Percentiles rank a stretch among this genome's conserved stretches.
Evolutionary conservation across 1,140 invertebrate species (phyloP).

Genomic region (Papilio helenus): DNA sequence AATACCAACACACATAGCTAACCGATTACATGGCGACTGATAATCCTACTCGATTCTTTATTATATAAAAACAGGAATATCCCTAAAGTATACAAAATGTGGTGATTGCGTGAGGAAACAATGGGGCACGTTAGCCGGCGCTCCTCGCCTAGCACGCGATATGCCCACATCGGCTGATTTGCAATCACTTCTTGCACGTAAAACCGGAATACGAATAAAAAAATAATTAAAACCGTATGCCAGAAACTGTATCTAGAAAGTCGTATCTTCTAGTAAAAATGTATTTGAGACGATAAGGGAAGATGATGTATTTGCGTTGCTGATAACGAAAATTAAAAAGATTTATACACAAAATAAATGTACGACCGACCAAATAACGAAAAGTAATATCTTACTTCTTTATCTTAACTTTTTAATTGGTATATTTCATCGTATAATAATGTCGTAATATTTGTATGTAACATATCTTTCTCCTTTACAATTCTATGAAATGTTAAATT

Average conservation of each 20-base stretch:
- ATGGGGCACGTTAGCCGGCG: constrained; percentile 34
- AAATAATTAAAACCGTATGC: constrained; percentile 25
- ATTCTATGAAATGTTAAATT: neutral
- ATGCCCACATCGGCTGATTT: constrained; percentile 32
- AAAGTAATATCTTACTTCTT: too few relatives aligned
- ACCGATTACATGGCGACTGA: neutral
- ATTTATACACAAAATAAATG: too few relatives aligned
- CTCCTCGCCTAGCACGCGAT: constrained; percentile 35
- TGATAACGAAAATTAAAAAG: too few relatives aligned
- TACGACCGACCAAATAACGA: too few relatives aligned
- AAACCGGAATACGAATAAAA: constrained; percentile 31
- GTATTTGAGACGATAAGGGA: neutral
- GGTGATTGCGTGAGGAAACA: constrained; percentile 5
- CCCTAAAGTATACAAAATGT: neutral
- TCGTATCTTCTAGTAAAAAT: neutral
- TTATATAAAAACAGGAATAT: constrained; percentile 4
- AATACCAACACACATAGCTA: neutral
- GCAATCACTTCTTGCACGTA: constrained; percentile 32
- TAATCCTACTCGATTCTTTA: neutral
- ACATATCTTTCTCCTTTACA: neutral
- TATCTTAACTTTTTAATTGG: too few relatives aligned
- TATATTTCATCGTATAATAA: too few relatives aligned
- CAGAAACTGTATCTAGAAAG: constrained; percentile 12
- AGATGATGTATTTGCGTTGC: too few relatives aligned
- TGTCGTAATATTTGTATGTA: constrained; percentile 5